Percentiles rank a stretch among this genome's conserved stretches.
phyloP scores from a whole-genome alignment of 2,888 invertebrate species.

The Anodontia alba region DNA sequence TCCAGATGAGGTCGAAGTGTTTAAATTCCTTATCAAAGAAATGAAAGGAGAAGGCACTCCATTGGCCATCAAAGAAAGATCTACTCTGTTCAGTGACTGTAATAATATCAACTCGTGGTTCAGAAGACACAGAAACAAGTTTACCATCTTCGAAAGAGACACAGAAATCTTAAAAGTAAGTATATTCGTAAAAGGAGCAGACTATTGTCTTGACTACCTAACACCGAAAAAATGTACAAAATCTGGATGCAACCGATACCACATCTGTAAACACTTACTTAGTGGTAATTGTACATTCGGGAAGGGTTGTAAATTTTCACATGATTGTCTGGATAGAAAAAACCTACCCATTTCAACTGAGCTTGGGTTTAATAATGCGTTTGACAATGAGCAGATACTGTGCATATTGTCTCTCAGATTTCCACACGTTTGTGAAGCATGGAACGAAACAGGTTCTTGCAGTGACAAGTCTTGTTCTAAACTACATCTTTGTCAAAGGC shows the following conservation, averaged over 20 bases:
- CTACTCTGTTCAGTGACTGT: background rate
- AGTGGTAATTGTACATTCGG: slow-evolving; percentile 41
- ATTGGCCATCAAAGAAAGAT: background rate
- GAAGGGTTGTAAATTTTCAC: slow-evolving; percentile 44
- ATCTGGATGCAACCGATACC: background rate
- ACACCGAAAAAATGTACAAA: background rate
- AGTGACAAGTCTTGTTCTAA: slow-evolving; percentile 29
- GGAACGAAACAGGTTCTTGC: slow-evolving; percentile 44
- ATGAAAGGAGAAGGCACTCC: background rate
- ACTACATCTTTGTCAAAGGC: slow-evolving; percentile 63
- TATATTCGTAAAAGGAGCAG: slow-evolving; percentile 15
- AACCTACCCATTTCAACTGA: slow-evolving; percentile 34
- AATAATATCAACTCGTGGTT: slow-evolving; percentile 37
- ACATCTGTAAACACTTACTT: slow-evolving; percentile 17
- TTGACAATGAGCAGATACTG: slow-evolving; percentile 45
- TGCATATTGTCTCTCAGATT: slow-evolving; percentile 30
- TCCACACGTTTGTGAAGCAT: slow-evolving; percentile 45
- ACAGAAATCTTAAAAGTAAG: slow-evolving; percentile 2
- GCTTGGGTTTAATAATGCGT: slow-evolving; percentile 40
- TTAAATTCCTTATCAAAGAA: slow-evolving; percentile 25
- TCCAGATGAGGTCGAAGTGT: slow-evolving; percentile 19
- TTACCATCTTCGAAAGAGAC: slow-evolving; percentile 44
- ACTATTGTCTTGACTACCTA: slow-evolving; percentile 32
- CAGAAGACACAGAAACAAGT: slow-evolving; percentile 24
- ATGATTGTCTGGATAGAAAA: slow-evolving; percentile 44